Evolutionary conservation across 1,140 invertebrate species (phyloP).

Genomic region (Diprion similis): DNA sequence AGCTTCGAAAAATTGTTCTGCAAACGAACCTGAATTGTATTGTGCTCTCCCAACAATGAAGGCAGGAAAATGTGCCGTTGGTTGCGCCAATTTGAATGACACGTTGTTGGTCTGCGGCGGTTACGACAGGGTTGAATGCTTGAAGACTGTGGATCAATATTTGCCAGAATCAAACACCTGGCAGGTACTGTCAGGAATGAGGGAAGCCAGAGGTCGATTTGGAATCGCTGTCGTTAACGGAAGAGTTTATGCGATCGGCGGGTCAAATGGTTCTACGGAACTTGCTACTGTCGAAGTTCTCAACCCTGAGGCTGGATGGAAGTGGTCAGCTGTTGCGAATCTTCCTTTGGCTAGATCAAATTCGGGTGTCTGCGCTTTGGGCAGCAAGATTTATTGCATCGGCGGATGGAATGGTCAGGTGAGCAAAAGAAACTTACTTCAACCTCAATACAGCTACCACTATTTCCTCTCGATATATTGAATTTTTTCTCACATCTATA

Average conservation of each 20-base stretch:
- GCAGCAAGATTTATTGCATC: conserved; percentile 77
- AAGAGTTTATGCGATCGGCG: conserved; percentile 79
- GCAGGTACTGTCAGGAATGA: conserved; percentile 73
- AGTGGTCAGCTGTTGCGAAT: conserved; percentile 70
- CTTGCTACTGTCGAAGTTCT: conserved; percentile 74
- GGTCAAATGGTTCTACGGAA: conserved; percentile 79
- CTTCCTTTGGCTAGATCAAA: conserved; percentile 74
- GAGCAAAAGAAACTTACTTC: conserved; percentile 1
- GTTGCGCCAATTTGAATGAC: conserved; percentile 73
- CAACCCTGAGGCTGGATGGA: conserved; percentile 55
- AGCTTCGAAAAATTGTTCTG: conserved; percentile 32
- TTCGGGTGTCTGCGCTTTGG: conserved; percentile 75
- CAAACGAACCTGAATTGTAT: conserved; percentile 65
- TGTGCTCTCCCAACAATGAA: conserved; percentile 73
- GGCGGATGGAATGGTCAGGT: conserved; percentile 83
- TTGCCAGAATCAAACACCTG: conserved; percentile 74
- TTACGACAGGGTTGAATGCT: conserved; percentile 85
- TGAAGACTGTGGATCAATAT: conserved; percentile 79
- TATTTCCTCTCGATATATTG: too few relatives aligned
- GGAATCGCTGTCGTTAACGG: conserved; percentile 73
- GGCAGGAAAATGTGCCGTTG: conserved; percentile 75
- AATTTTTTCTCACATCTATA: neutral
- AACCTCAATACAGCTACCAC: neutral
- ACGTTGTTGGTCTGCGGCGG: conserved; percentile 81
- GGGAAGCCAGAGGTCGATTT: conserved; percentile 75